phyloP scores from a whole-genome alignment of 2,113 vertebrate species.

The Zeus faber region DNA sequence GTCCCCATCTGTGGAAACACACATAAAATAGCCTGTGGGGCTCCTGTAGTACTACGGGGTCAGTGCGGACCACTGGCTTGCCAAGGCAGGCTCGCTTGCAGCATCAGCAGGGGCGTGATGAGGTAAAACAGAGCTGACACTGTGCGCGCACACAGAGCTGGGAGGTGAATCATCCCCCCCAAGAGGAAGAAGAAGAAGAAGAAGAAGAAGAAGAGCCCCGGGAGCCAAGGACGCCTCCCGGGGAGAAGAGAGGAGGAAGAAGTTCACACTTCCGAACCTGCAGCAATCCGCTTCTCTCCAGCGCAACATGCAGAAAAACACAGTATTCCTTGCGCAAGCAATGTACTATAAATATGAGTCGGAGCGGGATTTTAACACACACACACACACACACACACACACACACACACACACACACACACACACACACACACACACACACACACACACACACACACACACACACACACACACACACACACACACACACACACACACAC shows the following conservation, averaged over 20 bases:
- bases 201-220: too few relatives aligned
- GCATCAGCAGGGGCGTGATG: slow-evolving; percentile 19
- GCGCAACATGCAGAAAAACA: background rate
- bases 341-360: background rate
- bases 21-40: too few relatives aligned
- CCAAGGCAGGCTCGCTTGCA: slow-evolving; percentile 16
- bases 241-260: background rate
- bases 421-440: too few relatives aligned
- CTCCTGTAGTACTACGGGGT: too few relatives aligned
- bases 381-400: too few relatives aligned
- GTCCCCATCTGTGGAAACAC: too few relatives aligned
- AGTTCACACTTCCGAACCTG: background rate
- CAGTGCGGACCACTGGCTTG: too few relatives aligned
- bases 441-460: too few relatives aligned
- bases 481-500: background rate
- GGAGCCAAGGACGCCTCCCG: too few relatives aligned
- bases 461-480: background rate
- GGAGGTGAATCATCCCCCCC: slow-evolving; percentile 26
- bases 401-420: too few relatives aligned
- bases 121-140: slow-evolving; percentile 45
- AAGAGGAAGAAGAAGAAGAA: slow-evolving; percentile 18
- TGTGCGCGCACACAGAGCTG: slow-evolving; percentile 18
- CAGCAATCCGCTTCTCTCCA: slow-evolving; percentile 3
- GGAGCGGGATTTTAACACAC: background rate
- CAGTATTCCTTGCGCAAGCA: too few relatives aligned